These are phyloP conservation scores for Champsocephalus esox DNA, from an alignment of 2,797 vertebrate species.

Conservation along the genomic window DNA sequence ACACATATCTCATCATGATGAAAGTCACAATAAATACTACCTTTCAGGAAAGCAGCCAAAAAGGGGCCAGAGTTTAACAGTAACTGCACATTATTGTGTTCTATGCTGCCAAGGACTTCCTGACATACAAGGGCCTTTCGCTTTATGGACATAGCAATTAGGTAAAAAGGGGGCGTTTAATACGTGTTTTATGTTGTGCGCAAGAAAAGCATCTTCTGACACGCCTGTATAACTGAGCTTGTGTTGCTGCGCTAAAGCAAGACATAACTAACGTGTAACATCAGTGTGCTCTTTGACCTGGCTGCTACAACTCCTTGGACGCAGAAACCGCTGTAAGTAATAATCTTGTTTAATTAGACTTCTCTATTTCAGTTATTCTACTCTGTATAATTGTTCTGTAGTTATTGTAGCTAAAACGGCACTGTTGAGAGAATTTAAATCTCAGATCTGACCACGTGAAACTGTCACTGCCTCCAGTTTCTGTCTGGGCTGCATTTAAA, in stretches of 20 bases:
- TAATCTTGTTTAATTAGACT: no score
- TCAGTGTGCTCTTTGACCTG: no score
- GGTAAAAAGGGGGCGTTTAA: constrained; percentile 9
- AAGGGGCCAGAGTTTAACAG: constrained; percentile 30
- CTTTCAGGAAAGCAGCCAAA: constrained; percentile 42
- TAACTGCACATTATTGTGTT: constrained; percentile 42
- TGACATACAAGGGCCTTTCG: constrained; percentile 32
- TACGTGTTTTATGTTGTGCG: constrained; percentile 14
- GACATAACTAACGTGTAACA: not conserved
- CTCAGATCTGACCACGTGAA: no score
- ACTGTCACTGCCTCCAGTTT: no score
- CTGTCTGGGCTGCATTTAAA: no score
- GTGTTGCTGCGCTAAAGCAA: not conserved
- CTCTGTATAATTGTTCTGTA: no score
- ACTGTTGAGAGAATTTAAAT: no score
- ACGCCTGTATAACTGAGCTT: constrained; percentile 1
- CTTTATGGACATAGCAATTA: constrained; percentile 32
- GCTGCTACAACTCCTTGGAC: no score
- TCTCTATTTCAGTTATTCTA: no score
- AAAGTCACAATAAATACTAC: constrained; percentile 65
- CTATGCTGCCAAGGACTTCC: constrained; percentile 43
- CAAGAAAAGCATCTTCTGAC: not conserved
- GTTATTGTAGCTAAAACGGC: no score
- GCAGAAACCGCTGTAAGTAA: no score
- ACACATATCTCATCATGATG: constrained; percentile 53